phyloP scores from a whole-genome alignment of 2,888 invertebrate species.

The Cephalotes varians region DNA sequence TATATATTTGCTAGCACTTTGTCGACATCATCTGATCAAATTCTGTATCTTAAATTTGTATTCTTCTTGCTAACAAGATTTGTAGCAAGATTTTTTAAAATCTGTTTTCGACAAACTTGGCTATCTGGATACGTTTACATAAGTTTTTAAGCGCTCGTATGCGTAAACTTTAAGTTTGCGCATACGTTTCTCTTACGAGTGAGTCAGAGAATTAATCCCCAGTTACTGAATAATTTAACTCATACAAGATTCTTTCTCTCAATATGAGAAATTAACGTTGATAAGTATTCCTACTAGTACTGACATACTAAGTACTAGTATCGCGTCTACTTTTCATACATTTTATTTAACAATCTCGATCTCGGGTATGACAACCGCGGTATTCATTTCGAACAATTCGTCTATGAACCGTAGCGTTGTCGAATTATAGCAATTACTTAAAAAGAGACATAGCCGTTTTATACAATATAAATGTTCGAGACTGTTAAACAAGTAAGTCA shows the following conservation, averaged over 20 bases:
- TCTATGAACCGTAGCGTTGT: neutral
- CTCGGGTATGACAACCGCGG: neutral
- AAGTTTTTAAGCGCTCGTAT: too few species aligned
- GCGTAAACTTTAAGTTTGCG: too few species aligned
- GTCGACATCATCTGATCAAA: too few species aligned
- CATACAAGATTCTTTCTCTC: neutral
- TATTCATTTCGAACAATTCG: neutral
- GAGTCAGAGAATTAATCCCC: too few species aligned
- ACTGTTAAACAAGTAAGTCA: conserved; percentile 75
- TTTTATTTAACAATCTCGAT: conserved; percentile 31
- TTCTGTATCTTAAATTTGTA: too few species aligned
- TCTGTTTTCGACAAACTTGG: too few species aligned
- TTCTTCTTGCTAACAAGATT: too few species aligned
- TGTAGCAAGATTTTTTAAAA: too few species aligned
- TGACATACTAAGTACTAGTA: conserved; percentile 6
- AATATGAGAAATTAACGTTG: conserved; percentile 29
- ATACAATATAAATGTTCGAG: conserved; percentile 51
- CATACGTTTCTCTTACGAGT: too few species aligned
- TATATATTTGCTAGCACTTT: too few species aligned
- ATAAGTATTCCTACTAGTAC: conserved; percentile 17
- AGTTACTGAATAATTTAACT: conserved; percentile 16
- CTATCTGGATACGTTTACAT: too few species aligned
- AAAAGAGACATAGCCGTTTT: neutral
- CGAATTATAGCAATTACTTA: neutral
- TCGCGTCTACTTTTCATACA: conserved; percentile 10